These are phyloP conservation scores for Vanessa tameamea DNA, from an alignment of 1,140 invertebrate species.

Conservation along the genomic window DNA sequence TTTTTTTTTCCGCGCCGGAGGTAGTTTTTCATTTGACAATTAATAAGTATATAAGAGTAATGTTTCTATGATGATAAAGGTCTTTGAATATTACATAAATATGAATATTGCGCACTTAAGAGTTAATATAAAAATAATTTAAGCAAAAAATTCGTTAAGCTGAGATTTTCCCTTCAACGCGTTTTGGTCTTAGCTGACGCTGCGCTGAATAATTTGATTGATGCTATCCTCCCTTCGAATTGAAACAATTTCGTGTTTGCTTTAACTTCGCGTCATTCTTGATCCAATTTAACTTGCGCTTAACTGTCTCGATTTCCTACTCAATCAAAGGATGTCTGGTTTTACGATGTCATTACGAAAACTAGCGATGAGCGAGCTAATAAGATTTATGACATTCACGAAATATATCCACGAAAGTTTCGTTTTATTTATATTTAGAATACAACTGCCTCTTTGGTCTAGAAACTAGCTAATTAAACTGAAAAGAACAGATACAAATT, in stretches of 20 bases:
- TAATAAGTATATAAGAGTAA: too few species aligned
- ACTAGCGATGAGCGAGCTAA: conserved; percentile 3
- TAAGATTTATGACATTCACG: conserved; percentile 7
- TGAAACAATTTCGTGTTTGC: conserved; percentile 26
- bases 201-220: conserved; percentile 20
- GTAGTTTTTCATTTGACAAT: too few species aligned
- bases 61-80: too few species aligned
- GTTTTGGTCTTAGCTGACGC: conserved; percentile 2
- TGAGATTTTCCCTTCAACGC: background rate
- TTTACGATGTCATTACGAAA: conserved; percentile 14
- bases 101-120: background rate
- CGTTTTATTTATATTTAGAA: background rate
- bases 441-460: too few species aligned
- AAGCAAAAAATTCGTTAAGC: background rate
- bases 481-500: too few species aligned
- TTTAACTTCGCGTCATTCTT: conserved; percentile 19
- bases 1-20: too few species aligned
- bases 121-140: background rate
- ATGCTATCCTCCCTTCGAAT: conserved; percentile 21
- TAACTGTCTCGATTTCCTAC: conserved; percentile 33
- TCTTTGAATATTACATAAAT: background rate
- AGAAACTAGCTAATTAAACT: too few species aligned
- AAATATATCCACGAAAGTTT: background rate
- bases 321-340: conserved; percentile 29
- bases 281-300: conserved; percentile 28